These are phyloP conservation scores for Rhabdomys pumilio DNA, from an alignment of 2,797 vertebrate species.

Conservation along the genomic window DNA sequence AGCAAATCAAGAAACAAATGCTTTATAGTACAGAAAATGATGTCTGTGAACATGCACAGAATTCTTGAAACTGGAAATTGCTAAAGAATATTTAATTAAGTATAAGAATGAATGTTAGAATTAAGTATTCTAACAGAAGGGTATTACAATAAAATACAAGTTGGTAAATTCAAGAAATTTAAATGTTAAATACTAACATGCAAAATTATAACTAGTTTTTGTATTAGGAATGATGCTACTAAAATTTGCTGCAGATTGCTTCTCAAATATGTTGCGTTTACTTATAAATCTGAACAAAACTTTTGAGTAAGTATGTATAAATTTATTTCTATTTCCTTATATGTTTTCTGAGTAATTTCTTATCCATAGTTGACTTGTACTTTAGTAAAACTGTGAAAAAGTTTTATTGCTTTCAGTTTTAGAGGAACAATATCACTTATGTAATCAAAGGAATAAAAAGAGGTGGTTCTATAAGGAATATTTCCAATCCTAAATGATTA, in stretches of 20 bases:
- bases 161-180: conserved; percentile 71
- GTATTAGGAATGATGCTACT: conserved; percentile 69
- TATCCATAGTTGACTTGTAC: conserved; percentile 36
- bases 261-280: conserved; percentile 72
- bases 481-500: conserved; percentile 70
- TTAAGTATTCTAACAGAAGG: conserved; percentile 43
- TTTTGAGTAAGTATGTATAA: conserved; percentile 74
- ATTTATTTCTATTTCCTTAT: conserved; percentile 70
- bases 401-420: conserved; percentile 70
- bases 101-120: conserved; percentile 64
- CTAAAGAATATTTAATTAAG: conserved; percentile 82
- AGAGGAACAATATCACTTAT: conserved; percentile 63
- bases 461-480: conserved; percentile 30
- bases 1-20: conserved; percentile 81
- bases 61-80: conserved; percentile 80
- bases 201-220: conserved; percentile 72
- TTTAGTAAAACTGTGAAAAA: conserved; percentile 70
- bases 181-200: conserved; percentile 73
- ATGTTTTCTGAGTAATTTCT: conserved; percentile 69
- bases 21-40: conserved; percentile 75
- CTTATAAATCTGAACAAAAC: conserved; percentile 76
- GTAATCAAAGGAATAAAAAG: conserved; percentile 55
- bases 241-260: conserved; percentile 40
- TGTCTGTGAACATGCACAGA: conserved; percentile 81
- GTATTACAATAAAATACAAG: conserved; percentile 71